These are phyloP conservation scores for Emydoidea blandingii DNA, from an alignment of 2,797 vertebrate genomes.

Conservation along the genomic window DNA sequence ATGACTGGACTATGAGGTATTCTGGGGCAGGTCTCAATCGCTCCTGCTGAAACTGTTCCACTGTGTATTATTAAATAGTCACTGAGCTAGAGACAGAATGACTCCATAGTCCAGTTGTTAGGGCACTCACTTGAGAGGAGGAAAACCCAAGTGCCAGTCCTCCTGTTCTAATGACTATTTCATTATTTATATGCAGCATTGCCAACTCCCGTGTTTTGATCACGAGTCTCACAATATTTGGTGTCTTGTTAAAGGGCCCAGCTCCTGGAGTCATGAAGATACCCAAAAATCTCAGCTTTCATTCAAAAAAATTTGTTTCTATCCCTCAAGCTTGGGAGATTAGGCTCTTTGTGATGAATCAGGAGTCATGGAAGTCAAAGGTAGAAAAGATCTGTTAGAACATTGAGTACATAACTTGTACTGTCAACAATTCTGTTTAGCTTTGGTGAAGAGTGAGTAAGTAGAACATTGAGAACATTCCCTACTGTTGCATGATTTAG, in stretches of 20 bases:
- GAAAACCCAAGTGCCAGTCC: not conserved
- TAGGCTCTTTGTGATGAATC: not conserved
- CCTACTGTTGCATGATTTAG: not conserved
- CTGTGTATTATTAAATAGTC: not conserved
- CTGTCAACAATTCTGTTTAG: not conserved
- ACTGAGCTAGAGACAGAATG: not conserved
- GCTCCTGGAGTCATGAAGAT: constrained; percentile 42
- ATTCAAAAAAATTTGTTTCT: constrained; percentile 25
- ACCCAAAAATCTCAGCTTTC: constrained; percentile 40
- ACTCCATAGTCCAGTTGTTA: not conserved
- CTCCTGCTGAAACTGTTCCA: not conserved
- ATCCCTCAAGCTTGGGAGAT: not conserved
- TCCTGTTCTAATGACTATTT: not conserved
- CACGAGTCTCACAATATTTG: not conserved
- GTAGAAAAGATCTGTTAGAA: not conserved
- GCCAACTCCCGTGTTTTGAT: not conserved
- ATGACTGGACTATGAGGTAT: not conserved
- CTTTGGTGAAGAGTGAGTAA: constrained; percentile 6
- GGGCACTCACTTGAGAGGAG: not conserved
- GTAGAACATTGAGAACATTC: not conserved
- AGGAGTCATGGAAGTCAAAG: not conserved
- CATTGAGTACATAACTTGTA: not conserved
- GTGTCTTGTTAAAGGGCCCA: constrained; percentile 44
- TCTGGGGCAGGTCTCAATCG: not conserved
- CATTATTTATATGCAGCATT: not conserved